Evolutionary conservation across 2,797 vertebrate genomes (phyloP).

Genomic region (Menidia menidia): DNA sequence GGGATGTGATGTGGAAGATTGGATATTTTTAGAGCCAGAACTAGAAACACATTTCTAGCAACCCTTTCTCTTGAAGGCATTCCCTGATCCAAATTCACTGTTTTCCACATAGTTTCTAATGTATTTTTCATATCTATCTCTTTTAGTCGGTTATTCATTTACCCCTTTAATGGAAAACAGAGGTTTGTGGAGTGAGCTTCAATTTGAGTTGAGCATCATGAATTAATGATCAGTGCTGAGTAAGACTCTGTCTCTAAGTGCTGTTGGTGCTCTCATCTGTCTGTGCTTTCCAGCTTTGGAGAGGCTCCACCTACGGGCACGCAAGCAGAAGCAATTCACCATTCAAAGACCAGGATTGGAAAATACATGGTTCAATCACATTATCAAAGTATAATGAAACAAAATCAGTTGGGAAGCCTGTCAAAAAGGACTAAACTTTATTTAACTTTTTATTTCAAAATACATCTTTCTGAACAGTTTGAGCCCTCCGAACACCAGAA

Average conservation of each 20-base stretch:
- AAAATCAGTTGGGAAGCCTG: background rate
- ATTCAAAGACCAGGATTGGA: background rate
- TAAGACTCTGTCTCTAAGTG: constrained; percentile 70
- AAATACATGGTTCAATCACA: background rate
- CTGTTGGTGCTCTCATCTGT: constrained; percentile 50
- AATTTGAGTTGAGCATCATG: constrained; percentile 60
- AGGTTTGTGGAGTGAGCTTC: constrained; percentile 49
- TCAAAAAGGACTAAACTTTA: background rate
- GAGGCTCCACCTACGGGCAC: constrained; percentile 35
- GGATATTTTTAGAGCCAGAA: constrained; percentile 41
- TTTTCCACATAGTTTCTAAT: background rate
- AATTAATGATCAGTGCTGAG: constrained; percentile 79
- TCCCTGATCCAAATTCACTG: constrained; percentile 1
- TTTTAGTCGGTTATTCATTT: constrained; percentile 9
- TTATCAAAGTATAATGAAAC: background rate
- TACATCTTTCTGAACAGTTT: background rate
- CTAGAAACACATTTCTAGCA: constrained; percentile 1
- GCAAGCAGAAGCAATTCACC: constrained; percentile 11
- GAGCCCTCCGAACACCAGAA: constrained; percentile 14
- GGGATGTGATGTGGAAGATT: constrained; percentile 32
- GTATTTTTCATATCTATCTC: background rate
- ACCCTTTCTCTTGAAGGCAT: constrained; percentile 7
- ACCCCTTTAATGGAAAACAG: constrained; percentile 21
- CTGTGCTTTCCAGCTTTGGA: constrained; percentile 32
- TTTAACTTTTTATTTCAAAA: background rate